phyloP scores from a whole-genome alignment of 2,888 invertebrate species.

The Tenthredo notha region DNA sequence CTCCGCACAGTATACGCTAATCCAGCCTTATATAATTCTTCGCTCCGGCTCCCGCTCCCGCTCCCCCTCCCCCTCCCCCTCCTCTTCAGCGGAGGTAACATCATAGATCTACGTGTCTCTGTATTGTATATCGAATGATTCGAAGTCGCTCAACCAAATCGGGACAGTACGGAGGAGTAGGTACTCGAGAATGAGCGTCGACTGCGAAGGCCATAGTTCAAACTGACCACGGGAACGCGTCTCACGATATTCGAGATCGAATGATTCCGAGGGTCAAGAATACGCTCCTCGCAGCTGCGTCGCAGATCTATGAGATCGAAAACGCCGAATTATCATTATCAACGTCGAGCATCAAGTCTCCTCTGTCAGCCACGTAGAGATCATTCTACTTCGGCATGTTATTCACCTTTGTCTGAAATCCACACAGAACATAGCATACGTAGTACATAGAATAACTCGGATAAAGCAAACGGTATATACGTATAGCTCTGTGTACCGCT shows the following conservation, averaged over 20 bases:
- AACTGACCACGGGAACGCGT: slow-evolving; percentile 37
- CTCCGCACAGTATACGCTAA: background rate
- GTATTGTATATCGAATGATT: slow-evolving; percentile 21
- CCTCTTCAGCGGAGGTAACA: background rate
- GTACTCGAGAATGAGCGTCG: background rate
- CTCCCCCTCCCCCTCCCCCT: background rate
- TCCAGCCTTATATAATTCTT: slow-evolving; percentile 32
- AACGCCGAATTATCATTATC: slow-evolving; percentile 16
- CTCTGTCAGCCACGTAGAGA: slow-evolving; percentile 25
- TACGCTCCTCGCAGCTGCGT: background rate
- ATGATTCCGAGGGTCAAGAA: background rate
- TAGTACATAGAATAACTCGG: background rate
- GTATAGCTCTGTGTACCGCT: background rate
- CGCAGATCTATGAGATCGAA: slow-evolving; percentile 1
- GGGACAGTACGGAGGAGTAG: background rate
- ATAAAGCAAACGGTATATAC: slow-evolving; percentile 25
- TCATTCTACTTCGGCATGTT: slow-evolving; percentile 7
- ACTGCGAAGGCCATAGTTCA: slow-evolving; percentile 36
- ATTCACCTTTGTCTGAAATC: slow-evolving; percentile 38
- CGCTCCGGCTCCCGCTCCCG: background rate
- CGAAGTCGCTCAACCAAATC: slow-evolving; percentile 41
- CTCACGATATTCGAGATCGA: slow-evolving; percentile 40
- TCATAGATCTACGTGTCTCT: slow-evolving; percentile 6
- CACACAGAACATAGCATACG: background rate
- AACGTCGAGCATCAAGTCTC: background rate